A percentile compares a stretch with the other conserved stretches of the same genome.
These are phyloP conservation scores for Vespertilio murinus DNA, from an alignment of 2,797 vertebrate species.

Conservation along the genomic window DNA sequence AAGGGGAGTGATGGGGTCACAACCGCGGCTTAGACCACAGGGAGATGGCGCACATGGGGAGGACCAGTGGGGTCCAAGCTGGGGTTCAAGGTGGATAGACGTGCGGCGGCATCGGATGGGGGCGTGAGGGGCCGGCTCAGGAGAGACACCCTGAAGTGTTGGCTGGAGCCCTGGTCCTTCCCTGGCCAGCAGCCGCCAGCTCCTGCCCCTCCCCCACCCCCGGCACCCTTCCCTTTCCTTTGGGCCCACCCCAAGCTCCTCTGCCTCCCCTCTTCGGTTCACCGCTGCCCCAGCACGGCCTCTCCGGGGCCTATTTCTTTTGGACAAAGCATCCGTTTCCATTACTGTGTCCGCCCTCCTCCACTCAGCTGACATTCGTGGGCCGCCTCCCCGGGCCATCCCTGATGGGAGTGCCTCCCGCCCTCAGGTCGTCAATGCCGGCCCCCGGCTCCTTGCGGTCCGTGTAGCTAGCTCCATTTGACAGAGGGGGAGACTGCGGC, in stretches of 20 bases:
- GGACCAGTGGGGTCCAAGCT: not conserved
- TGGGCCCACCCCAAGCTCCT: not conserved
- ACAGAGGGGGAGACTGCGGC: slow-evolving; percentile 21
- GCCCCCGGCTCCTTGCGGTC: too few species aligned
- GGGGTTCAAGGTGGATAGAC: not conserved
- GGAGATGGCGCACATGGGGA: not conserved
- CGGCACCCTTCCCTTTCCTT: not conserved
- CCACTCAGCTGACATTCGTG: accelerated
- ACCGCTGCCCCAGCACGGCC: not conserved
- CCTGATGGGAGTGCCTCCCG: accelerated
- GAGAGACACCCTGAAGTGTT: accelerated
- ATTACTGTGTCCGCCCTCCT: accelerated
- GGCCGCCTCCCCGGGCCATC: not conserved
- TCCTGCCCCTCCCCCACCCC: too few species aligned
- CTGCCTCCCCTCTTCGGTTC: not conserved
- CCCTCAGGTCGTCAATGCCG: not conserved
- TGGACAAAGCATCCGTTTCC: not conserved
- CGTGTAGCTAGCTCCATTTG: not conserved
- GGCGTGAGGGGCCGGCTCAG: not conserved
- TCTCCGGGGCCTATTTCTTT: not conserved
- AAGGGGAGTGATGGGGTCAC: not conserved
- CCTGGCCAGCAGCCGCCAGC: not conserved
- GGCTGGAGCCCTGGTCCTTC: not conserved
- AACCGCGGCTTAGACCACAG: not conserved
- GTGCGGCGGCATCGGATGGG: not conserved